Conservation (phyloP, 2,113 vertebrate species). For the Erythrocercus mccallii region DNA sequence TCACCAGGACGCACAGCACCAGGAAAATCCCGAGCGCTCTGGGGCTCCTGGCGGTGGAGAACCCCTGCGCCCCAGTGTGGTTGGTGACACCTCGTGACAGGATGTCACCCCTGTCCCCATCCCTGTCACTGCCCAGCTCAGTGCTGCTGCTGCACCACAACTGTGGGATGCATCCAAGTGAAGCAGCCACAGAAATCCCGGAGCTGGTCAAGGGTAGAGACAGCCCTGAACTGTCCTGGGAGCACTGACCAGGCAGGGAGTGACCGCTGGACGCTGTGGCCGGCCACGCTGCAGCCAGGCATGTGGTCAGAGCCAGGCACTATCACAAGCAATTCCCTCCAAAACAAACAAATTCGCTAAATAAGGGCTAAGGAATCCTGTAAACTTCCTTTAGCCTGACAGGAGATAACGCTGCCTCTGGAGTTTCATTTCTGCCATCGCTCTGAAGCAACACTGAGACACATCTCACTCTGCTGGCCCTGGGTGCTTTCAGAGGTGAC, state of each 20-base stretch:
- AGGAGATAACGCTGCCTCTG: fast-evolving
- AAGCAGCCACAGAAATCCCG: not conserved
- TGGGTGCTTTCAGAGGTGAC: fast-evolving
- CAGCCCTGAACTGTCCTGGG: fast-evolving
- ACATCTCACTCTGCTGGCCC: not conserved
- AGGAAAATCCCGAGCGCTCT: not conserved
- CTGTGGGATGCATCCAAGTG: not conserved
- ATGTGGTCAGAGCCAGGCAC: fast-evolving
- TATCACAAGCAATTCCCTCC: not conserved
- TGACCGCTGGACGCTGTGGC: not conserved
- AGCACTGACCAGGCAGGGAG: not conserved
- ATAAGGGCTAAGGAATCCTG: not conserved
- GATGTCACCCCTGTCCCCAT: not conserved
- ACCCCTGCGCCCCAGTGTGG: fast-evolving
- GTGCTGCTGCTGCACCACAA: fast-evolving
- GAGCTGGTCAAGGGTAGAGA: not conserved
- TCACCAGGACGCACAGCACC: fast-evolving
- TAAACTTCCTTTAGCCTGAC: not conserved
- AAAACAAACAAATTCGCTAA: not conserved
- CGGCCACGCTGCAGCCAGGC: not conserved
- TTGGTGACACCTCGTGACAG: not conserved
- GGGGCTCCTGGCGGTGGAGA: not conserved
- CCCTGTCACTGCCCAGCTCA: not conserved
- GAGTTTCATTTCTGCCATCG: not conserved
- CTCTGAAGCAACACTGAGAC: not conserved